Percentiles rank a stretch among this genome's conserved stretches.
Evolutionary conservation across 2,797 vertebrate genomes (phyloP).

Genomic region (Acanthis flammea): DNA sequence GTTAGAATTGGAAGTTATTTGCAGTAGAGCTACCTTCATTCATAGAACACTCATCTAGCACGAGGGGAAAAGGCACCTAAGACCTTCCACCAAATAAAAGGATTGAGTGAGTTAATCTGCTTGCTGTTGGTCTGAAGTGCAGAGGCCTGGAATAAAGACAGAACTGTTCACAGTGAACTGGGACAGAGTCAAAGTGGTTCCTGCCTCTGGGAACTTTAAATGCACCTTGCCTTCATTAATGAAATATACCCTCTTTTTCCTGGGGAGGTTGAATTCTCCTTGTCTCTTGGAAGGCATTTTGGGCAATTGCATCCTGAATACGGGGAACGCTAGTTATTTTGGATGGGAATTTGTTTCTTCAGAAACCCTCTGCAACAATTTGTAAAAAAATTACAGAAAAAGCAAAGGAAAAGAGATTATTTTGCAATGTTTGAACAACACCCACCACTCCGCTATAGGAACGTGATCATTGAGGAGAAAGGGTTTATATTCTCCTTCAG

Average conservation of each 20-base stretch:
- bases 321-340: neutral
- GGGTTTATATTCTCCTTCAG: neutral
- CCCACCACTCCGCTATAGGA: neutral
- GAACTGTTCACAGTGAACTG: neutral
- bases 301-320: neutral
- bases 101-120: neutral
- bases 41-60: neutral
- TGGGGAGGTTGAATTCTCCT: neutral
- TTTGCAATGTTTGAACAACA: slow-evolving; percentile 16
- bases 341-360: neutral
- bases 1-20: neutral
- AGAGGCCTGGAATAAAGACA: neutral
- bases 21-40: neutral
- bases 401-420: neutral
- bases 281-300: neutral
- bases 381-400: neutral
- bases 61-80: neutral
- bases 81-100: neutral
- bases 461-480: neutral
- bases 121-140: neutral
- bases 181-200: neutral
- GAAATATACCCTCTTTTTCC: neutral
- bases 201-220: neutral
- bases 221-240: neutral
- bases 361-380: neutral